phyloP scores from a whole-genome alignment of 2,113 vertebrate genomes.

The Agelaius tricolor region DNA sequence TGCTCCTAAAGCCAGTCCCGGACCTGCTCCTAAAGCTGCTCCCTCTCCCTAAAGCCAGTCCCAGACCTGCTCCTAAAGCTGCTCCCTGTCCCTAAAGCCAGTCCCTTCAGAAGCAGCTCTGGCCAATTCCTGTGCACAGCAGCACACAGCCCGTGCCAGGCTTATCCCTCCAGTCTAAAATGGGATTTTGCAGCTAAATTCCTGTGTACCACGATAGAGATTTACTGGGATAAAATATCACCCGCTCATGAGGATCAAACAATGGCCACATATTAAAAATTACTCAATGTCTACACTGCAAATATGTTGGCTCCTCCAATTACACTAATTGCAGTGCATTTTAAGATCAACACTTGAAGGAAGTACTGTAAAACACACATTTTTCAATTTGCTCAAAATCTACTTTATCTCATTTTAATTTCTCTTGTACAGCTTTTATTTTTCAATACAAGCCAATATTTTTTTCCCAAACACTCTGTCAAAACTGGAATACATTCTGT shows the following conservation, averaged over 20 bases:
- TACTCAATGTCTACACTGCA: not conserved
- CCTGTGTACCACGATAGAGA: accelerated
- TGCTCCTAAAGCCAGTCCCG: too few species aligned
- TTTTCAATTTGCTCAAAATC: not conserved
- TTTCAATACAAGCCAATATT: not conserved
- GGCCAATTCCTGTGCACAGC: accelerated
- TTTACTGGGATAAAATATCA: not conserved
- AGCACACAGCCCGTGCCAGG: not conserved
- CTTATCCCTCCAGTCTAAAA: not conserved
- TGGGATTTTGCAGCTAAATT: not conserved
- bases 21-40: too few species aligned
- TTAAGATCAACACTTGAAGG: not conserved
- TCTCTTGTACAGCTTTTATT: not conserved
- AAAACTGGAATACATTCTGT: not conserved
- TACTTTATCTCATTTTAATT: not conserved
- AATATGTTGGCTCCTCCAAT: not conserved
- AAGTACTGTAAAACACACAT: not conserved
- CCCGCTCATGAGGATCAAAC: accelerated
- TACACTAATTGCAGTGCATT: not conserved
- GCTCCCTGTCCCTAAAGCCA: not conserved
- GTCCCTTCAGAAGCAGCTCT: accelerated
- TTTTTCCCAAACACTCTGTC: not conserved
- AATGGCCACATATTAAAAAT: not conserved
- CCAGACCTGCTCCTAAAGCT: too few species aligned
- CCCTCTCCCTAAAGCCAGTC: not conserved